Conservation (phyloP, 2,797 vertebrate species). For the Mormyrops boulengeri region DNA sequence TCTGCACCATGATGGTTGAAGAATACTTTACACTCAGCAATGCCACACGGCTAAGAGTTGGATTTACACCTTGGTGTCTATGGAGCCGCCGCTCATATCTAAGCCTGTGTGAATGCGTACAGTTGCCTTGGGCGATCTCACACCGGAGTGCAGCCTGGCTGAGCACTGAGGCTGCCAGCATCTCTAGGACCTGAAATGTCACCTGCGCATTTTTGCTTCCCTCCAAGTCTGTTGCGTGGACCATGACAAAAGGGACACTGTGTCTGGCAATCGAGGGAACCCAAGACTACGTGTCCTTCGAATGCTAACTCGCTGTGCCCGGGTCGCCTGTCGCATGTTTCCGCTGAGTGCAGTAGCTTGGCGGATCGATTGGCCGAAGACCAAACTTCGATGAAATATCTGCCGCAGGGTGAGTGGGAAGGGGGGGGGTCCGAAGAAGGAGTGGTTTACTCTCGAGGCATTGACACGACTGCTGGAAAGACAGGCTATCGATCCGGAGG, state of each 20-base stretch:
- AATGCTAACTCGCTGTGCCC: neutral
- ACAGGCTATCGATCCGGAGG: neutral
- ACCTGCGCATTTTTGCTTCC: neutral
- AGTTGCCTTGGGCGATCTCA: neutral
- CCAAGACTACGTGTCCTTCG: neutral
- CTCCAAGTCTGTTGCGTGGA: constrained; percentile 25
- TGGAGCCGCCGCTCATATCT: neutral
- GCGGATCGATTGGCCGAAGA: constrained; percentile 41
- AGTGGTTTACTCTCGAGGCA: neutral
- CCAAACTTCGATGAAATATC: constrained; percentile 54
- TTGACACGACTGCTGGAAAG: neutral
- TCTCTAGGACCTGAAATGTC: neutral
- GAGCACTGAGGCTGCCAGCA: neutral
- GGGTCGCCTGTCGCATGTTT: constrained; percentile 45
- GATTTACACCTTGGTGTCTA: neutral
- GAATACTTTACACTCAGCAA: neutral
- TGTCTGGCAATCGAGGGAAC: neutral
- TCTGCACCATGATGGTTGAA: neutral
- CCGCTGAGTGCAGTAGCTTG: constrained; percentile 51
- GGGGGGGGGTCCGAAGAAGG: constrained; percentile 32
- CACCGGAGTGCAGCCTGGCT: neutral
- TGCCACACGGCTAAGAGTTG: neutral
- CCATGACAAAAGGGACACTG: constrained; percentile 19
- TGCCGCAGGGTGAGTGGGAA: constrained; percentile 27
- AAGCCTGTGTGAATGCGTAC: neutral